Percentiles rank a stretch among this genome's conserved stretches.
These are phyloP conservation scores for Steinernema hermaphroditum DNA, from an alignment of 2,888 invertebrate species.

Conservation along the genomic window DNA sequence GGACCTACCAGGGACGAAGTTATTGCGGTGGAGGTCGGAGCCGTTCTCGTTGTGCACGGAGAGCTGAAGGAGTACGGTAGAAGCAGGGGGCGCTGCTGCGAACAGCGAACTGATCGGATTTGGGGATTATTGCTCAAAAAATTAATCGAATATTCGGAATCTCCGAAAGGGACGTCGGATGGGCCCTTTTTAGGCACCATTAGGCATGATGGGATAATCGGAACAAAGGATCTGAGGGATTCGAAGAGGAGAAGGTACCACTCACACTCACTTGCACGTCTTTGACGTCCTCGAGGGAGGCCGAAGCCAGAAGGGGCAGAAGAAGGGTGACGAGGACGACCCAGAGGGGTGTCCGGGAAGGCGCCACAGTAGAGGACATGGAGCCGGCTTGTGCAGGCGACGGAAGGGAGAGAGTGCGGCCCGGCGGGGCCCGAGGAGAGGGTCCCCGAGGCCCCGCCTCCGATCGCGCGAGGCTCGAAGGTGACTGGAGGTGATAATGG, in stretches of 20 bases:
- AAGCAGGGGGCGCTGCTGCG: too few species aligned
- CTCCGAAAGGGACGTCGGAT: too few species aligned
- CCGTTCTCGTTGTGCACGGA: conserved; percentile 7
- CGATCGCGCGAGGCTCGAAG: background rate
- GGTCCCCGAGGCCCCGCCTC: background rate
- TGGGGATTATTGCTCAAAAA: too few species aligned
- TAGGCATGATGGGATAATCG: background rate
- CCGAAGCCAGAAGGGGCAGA: background rate
- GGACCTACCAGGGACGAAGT: conserved; percentile 18
- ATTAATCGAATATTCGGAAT: too few species aligned
- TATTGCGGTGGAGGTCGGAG: conserved; percentile 9
- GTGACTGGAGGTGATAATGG: conserved; percentile 10
- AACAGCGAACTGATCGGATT: too few species aligned
- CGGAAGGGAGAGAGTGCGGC: conserved; percentile 20
- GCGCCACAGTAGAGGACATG: too few species aligned
- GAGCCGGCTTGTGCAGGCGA: conserved; percentile 1
- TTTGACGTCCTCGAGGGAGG: conserved; percentile 15
- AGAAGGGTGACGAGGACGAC: background rate
- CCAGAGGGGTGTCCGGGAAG: background rate
- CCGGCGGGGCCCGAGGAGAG: background rate
- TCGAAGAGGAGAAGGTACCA: background rate
- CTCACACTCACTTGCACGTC: conserved; percentile 15
- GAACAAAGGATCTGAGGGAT: background rate
- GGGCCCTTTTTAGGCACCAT: background rate
- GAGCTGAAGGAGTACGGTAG: background rate